A percentile compares a stretch with the other conserved stretches of the same genome.
Conservation (phyloP, 2,888 invertebrate species). For the Folsomia candida region DNA sequence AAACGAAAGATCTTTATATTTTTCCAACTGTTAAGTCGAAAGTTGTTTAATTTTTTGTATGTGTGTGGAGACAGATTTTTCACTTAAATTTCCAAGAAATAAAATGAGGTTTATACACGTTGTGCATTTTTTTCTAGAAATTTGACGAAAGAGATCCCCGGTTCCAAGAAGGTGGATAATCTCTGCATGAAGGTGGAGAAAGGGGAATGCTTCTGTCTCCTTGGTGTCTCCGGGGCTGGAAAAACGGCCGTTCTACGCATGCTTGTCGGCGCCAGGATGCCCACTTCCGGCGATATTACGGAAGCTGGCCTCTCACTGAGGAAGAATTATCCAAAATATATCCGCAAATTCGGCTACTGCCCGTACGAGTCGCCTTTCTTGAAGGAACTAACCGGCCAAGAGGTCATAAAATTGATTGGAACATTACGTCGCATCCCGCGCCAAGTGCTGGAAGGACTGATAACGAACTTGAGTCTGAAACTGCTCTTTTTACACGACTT, state of each 20-base stretch:
- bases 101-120: too few relatives aligned
- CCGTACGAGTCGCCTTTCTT: conserved; percentile 83
- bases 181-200: conserved; percentile 22
- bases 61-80: too few relatives aligned
- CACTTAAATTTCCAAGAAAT: too few relatives aligned
- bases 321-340: conserved; percentile 28
- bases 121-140: conserved; percentile 21
- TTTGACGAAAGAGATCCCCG: conserved; percentile 23
- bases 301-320: conserved; percentile 12
- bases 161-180: conserved; percentile 13
- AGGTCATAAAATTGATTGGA: conserved; percentile 71
- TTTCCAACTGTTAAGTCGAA: too few relatives aligned
- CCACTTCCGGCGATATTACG: conserved; percentile 25
- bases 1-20: background rate
- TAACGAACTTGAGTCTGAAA: conserved; percentile 4
- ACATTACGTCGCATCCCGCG: conserved; percentile 66
- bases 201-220: conserved; percentile 32
- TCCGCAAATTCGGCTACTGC: conserved; percentile 70
- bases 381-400: conserved; percentile 69
- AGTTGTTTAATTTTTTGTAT: too few relatives aligned
- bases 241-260: conserved; percentile 22
- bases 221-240: conserved; percentile 18
- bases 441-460: conserved; percentile 49
- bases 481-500: conserved; percentile 24
- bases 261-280: conserved; percentile 5